These are phyloP conservation scores for Neria commutata DNA, from an alignment of 2,888 invertebrate genomes.

Conservation along the genomic window DNA sequence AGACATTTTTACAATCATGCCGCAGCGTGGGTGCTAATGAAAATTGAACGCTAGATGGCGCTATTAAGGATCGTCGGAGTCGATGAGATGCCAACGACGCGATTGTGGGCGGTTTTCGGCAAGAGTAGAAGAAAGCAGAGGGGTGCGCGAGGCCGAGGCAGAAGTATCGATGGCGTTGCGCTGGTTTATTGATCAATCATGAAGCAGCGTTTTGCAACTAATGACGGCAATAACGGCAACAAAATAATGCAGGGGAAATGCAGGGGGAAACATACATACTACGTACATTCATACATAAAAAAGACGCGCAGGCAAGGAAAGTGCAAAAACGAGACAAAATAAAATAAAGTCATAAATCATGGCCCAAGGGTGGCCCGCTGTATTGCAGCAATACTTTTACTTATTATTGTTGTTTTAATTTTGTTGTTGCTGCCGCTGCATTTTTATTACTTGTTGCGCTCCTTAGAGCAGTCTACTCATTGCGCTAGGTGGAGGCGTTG, in stretches of 20 bases:
- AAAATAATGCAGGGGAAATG: too few species aligned
- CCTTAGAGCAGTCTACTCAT: too few species aligned
- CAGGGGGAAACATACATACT: too few species aligned
- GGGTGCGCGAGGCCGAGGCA: background rate
- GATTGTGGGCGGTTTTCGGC: background rate
- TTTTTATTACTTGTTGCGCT: slow-evolving; percentile 11
- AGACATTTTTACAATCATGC: too few species aligned
- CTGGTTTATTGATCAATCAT: background rate
- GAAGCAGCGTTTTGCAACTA: background rate
- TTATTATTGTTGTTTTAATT: background rate
- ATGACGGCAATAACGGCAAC: background rate
- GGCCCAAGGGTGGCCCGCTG: background rate
- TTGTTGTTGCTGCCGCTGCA: background rate
- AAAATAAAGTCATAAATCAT: background rate
- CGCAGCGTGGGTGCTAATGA: too few species aligned
- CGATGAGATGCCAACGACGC: background rate
- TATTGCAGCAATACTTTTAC: slow-evolving; percentile 2
- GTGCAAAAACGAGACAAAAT: background rate
- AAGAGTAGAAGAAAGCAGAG: background rate
- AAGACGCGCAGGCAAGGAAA: background rate
- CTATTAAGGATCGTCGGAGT: background rate
- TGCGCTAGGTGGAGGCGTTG: background rate
- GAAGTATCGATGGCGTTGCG: background rate
- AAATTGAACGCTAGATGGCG: background rate
- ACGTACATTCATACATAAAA: too few species aligned